A percentile compares a stretch with the other conserved stretches of the same genome.
These are phyloP conservation scores for Plectus sambesii DNA, from an alignment of 1,140 invertebrate genomes.

Conservation along the genomic window DNA sequence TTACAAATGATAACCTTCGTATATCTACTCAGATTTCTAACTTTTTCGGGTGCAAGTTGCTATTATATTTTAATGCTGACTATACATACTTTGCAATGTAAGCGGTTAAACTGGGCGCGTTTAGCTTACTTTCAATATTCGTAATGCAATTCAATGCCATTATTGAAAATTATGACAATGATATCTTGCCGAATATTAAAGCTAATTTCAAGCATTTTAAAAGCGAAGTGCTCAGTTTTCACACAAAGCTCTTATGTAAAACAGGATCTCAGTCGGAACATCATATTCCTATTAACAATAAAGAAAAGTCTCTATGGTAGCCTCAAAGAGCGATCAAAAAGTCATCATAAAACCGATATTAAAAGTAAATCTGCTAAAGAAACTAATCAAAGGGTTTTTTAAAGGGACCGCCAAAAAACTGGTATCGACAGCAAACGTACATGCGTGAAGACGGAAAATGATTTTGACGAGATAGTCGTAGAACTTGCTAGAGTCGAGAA, in stretches of 20 bases:
- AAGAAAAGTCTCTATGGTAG: conserved; percentile 5
- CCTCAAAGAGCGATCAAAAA: conserved; percentile 7
- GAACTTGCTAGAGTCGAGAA: conserved; percentile 81
- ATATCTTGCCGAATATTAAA: too few species aligned
- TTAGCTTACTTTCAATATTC: neutral
- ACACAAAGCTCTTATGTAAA: too few species aligned
- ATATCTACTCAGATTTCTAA: neutral
- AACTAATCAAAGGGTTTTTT: conserved; percentile 12
- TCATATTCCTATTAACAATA: neutral
- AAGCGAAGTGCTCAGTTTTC: too few species aligned
- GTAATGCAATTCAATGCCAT: neutral
- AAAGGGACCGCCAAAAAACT: neutral
- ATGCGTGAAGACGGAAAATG: conserved; percentile 81
- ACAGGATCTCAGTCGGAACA: neutral
- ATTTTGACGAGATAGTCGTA: conserved; percentile 94
- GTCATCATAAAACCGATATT: neutral
- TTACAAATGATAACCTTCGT: neutral
- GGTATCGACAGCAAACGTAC: conserved; percentile 45
- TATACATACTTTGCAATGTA: too few species aligned
- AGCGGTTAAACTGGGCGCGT: neutral
- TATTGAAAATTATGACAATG: too few species aligned
- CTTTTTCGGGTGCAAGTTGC: too few species aligned
- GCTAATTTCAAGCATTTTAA: too few species aligned
- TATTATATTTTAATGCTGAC: too few species aligned
- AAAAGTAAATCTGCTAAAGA: conserved; percentile 9